Conservation (phyloP, 2,113 vertebrate genomes). For the Dromiciops gliroides region DNA sequence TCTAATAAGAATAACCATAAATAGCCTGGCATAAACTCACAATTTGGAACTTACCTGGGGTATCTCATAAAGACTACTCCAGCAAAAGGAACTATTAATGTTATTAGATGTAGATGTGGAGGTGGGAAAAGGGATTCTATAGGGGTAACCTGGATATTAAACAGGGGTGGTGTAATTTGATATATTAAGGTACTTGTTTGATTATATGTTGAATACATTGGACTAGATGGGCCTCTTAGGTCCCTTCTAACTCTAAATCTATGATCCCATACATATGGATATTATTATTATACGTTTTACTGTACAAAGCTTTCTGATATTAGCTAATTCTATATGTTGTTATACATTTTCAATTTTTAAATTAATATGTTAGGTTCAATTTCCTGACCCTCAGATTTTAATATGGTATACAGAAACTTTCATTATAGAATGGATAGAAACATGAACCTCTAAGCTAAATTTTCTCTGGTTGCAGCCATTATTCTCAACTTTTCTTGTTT, state of each 20-base stretch:
- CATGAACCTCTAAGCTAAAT: neutral
- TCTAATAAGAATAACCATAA: neutral
- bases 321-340: conserved; percentile 39
- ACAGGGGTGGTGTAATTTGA: neutral
- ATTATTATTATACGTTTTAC: neutral
- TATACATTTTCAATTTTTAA: conserved; percentile 31
- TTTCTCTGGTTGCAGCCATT: neutral
- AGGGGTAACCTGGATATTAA: neutral
- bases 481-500: neutral
- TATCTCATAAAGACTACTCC: neutral
- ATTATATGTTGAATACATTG: conserved; percentile 13
- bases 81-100: conserved; percentile 26
- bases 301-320: conserved; percentile 26
- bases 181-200: conserved; percentile 12
- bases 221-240: neutral
- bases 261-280: neutral
- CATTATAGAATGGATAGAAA: neutral
- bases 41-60: neutral
- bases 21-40: neutral
- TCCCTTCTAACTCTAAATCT: neutral
- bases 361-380: conserved; percentile 12
- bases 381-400: conserved; percentile 8
- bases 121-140: neutral
- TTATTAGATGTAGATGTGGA: neutral
- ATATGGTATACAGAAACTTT: conserved; percentile 14